A percentile compares a stretch with the other conserved stretches of the same genome.
Evolutionary conservation across 2,797 vertebrate species (phyloP).

Genomic region (Falco cherrug): DNA sequence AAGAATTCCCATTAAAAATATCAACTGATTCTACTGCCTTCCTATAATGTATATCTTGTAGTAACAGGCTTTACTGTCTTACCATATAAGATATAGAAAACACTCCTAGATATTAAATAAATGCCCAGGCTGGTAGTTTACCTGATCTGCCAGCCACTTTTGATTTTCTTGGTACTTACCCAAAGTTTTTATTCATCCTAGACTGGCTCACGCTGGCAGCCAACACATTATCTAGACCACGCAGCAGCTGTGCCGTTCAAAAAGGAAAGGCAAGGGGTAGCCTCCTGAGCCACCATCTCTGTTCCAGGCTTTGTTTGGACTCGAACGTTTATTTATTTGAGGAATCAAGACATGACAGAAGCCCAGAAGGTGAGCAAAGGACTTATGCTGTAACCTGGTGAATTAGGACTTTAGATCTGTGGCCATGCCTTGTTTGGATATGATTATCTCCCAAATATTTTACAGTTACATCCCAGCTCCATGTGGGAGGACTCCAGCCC

Average conservation of each 20-base stretch:
- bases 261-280: background rate
- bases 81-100: background rate
- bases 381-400: background rate
- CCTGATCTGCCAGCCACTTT: background rate
- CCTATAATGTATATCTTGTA: background rate
- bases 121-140: background rate
- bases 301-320: background rate
- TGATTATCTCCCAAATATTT: background rate
- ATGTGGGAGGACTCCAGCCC: accelerated
- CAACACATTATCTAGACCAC: background rate
- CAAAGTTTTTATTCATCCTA: slow-evolving; percentile 6
- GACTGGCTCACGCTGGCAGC: background rate
- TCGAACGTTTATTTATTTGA: background rate
- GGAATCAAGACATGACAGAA: background rate
- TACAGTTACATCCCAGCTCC: background rate
- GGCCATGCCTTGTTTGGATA: background rate
- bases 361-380: background rate
- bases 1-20: background rate
- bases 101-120: background rate
- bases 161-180: background rate
- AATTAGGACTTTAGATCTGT: background rate
- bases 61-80: background rate
- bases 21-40: background rate
- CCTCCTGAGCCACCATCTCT: background rate
- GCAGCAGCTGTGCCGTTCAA: background rate